Base-by-base conservation (phyloP, 1,140 invertebrate species). In the Drosophila neocordata region DNA sequence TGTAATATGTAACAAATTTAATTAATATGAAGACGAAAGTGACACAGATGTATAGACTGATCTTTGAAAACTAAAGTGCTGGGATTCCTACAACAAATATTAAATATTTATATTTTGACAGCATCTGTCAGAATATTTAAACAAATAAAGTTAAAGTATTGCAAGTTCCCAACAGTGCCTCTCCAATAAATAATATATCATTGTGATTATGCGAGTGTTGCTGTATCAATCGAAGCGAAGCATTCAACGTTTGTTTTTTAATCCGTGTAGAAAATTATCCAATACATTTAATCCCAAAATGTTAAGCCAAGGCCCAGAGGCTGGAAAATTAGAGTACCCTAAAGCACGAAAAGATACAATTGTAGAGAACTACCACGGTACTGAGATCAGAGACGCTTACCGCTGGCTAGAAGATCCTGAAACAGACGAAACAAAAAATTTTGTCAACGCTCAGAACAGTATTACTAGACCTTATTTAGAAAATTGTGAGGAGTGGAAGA, bases 381-480 rank as follows among this genome's bases (percentile, higher is more conserved):
- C 93, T 31, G 94, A 97, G 94, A 93, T 99, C 64, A 61, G 90
- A 73, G 98, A 99, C 93, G 97, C 97, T 0, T 99, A 99, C 92
- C 95, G 98, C 53, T 99, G 98, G 98, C 92, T 99, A 20, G 99
- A 99, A 93, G 96, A 99, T 93, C 98, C 98, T 0, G 97, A 99
- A 91, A 94, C 95, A 0, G 94, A 95, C 65, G 97, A 99, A 92
- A 99, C 98, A 0, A 96, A 97, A 92, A 93, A 94, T 48, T 99
- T 98, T 94, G 96, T 99, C 34, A 95, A 98, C 59, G 95, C 95
- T 5, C 96, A 99, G 92, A 99, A 99, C 94, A 94, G 94, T n/a
- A 93, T 99, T 9, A 97, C 97, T 11, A 92, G 94, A 51, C 97
- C 97, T 2, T 99, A 95, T 92, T 93, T 99, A 8, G 93, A 97